Evolutionary conservation across 2,888 invertebrate species (phyloP).

Genomic region (Eristalinus sepulchralis): DNA sequence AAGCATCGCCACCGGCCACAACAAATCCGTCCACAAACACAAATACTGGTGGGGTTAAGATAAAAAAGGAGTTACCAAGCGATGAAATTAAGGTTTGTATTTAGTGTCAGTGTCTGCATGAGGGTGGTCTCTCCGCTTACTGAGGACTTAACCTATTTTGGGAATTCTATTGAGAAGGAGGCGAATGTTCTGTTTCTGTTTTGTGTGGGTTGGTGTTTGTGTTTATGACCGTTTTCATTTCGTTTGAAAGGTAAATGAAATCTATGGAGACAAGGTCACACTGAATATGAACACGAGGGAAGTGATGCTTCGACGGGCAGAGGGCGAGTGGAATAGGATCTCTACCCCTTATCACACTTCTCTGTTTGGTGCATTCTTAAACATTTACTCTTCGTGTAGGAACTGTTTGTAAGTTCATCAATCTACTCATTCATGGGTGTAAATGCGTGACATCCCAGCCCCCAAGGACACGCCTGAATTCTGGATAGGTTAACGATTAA

Average conservation of each 20-base stretch:
- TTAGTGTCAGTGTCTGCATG: not conserved
- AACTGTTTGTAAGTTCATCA: no score
- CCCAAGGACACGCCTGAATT: no score
- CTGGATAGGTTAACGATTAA: no score
- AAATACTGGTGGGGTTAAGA: slow-evolving; percentile 76
- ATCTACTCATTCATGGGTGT: no score
- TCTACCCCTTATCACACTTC: no score
- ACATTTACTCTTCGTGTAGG: no score
- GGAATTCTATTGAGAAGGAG: not conserved
- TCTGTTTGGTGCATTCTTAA: no score
- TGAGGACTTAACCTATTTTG: not conserved
- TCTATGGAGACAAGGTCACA: not conserved
- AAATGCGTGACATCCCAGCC: no score
- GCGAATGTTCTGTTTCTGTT: not conserved
- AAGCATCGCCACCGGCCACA: slow-evolving; percentile 80
- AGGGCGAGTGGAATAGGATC: no score
- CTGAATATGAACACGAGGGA: not conserved
- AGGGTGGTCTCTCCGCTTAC: not conserved
- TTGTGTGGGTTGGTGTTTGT: not conserved
- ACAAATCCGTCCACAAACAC: slow-evolving; percentile 66
- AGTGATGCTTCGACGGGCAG: no score
- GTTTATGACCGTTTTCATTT: not conserved
- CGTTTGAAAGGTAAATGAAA: not conserved
- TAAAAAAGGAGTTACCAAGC: slow-evolving; percentile 86
- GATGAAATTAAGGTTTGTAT: slow-evolving; percentile 88